A percentile compares a stretch with the other conserved stretches of the same genome.
Evolutionary conservation across 2,888 invertebrate species (phyloP).

Genomic region (Elysia crispata): DNA sequence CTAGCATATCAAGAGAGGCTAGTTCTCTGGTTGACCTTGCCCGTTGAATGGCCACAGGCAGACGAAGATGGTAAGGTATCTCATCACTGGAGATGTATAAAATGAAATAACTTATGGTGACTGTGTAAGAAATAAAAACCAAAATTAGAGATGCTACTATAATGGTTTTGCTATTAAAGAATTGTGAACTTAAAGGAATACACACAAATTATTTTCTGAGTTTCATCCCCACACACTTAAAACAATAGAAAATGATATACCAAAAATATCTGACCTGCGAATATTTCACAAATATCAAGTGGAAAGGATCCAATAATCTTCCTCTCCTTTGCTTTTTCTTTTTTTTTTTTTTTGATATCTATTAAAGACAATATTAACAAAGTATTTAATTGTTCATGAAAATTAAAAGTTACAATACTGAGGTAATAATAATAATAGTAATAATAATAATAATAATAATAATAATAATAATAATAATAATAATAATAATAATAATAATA

Average conservation of each 20-base stretch:
- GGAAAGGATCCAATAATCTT: no score
- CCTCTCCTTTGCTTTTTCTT: no score
- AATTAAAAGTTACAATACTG: not conserved
- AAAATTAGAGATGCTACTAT: no score
- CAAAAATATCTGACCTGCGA: no score
- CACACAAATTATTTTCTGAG: no score
- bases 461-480: conserved; percentile 34
- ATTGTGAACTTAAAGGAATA: no score
- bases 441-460: not conserved
- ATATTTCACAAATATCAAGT: no score
- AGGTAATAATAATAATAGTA: not conserved
- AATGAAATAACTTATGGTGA: no score
- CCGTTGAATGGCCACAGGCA: conserved; percentile 90
- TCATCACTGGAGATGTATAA: conserved; percentile 84
- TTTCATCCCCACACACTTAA: no score
- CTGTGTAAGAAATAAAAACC: no score
- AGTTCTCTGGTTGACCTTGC: conserved; percentile 94
- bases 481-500: conserved; percentile 36
- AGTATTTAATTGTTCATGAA: not conserved
- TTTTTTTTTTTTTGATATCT: not conserved
- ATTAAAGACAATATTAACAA: not conserved
- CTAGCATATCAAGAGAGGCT: conserved; percentile 91
- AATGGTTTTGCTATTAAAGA: no score
- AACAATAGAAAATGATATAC: no score
- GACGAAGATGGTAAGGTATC: conserved; percentile 90